Percentiles rank a stretch among this genome's conserved stretches.
These are phyloP conservation scores for Anabas testudineus DNA, from an alignment of 2,797 vertebrate species.

Conservation along the genomic window DNA sequence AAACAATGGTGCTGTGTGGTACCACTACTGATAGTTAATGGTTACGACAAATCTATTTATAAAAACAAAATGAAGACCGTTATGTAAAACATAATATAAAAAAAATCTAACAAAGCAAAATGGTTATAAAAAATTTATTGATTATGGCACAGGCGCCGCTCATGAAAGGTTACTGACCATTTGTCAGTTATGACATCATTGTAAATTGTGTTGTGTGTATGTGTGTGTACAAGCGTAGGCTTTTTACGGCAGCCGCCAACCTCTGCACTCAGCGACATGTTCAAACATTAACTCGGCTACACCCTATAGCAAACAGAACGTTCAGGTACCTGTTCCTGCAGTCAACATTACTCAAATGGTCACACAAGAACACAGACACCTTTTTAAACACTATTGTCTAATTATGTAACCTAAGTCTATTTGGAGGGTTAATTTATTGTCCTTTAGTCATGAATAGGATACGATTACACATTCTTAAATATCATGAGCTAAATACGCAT, in stretches of 20 bases:
- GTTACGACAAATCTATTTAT: not conserved
- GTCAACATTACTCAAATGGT: not conserved
- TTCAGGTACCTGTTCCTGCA: not conserved
- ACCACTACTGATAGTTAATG: not conserved
- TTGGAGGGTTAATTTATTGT: not conserved
- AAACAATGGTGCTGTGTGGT: not conserved
- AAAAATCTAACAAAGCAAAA: not conserved
- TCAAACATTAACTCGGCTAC: conserved; percentile 35
- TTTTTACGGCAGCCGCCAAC: not conserved
- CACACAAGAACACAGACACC: not conserved
- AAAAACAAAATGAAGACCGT: not conserved
- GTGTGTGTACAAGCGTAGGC: conserved; percentile 15
- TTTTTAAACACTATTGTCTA: not conserved
- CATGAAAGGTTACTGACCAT: conserved; percentile 5
- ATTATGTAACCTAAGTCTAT: not conserved
- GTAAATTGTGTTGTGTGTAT: conserved; percentile 4
- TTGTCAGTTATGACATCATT: conserved; percentile 27
- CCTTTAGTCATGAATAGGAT: not conserved
- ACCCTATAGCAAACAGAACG: not conserved
- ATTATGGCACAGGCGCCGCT: not conserved
- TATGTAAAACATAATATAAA: not conserved
- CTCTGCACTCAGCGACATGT: conserved; percentile 10
- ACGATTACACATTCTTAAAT: conserved; percentile 1
- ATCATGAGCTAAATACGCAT: conserved; percentile 17
- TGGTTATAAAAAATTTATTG: conserved; percentile 11